A percentile compares a stretch with the other conserved stretches of the same genome.
Evolutionary conservation across 1,140 invertebrate species (phyloP).

Genomic region (Ostrea edulis): DNA sequence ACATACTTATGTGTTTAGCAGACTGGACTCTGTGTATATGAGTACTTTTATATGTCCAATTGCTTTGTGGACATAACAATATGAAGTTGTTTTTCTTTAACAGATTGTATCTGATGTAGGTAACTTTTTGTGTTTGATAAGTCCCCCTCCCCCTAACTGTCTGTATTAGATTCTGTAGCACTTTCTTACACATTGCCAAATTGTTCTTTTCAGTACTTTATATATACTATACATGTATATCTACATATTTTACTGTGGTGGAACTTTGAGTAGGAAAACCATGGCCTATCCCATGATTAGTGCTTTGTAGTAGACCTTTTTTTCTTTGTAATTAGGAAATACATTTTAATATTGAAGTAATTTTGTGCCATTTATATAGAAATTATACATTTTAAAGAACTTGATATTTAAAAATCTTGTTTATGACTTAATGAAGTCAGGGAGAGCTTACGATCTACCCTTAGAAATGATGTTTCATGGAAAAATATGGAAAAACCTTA

Average conservation of each 20-base stretch:
- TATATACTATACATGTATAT: constrained; percentile 1
- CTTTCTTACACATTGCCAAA: not conserved
- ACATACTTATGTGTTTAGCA: too few species aligned
- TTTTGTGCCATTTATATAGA: too few species aligned
- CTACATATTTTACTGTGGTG: not conserved
- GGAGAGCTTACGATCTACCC: too few species aligned
- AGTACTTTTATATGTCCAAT: not conserved
- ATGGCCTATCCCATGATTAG: not conserved
- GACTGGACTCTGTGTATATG: too few species aligned
- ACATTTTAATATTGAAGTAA: too few species aligned
- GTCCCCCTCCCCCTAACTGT: not conserved
- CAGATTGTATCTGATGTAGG: constrained; percentile 36
- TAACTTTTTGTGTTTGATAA: not conserved
- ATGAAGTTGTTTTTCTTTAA: constrained; percentile 1
- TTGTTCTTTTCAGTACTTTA: not conserved
- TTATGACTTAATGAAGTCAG: too few species aligned
- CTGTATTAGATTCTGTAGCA: constrained; percentile 6
- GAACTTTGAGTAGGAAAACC: not conserved
- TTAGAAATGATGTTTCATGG: too few species aligned
- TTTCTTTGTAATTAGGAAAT: not conserved
- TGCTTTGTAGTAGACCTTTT: not conserved
- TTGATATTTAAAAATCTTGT: too few species aligned
- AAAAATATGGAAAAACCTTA: too few species aligned
- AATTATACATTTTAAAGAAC: too few species aligned
- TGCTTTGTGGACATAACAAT: not conserved